Evolutionary conservation across 53 echinoderm and acorn worm genomes (phyloP).

Genomic region (Paracentrotus lividus): DNA sequence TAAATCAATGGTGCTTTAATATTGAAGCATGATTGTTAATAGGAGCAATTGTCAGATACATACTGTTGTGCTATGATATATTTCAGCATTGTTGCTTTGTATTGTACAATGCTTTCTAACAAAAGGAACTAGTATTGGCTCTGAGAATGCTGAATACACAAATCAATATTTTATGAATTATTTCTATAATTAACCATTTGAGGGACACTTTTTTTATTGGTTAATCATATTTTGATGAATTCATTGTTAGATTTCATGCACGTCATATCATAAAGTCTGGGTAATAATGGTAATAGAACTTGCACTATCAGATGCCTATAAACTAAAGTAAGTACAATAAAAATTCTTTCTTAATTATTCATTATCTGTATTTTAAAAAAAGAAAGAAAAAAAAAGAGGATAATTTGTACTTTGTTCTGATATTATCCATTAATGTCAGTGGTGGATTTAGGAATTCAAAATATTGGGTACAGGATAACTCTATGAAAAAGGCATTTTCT

Average conservation of each 20-base stretch:
- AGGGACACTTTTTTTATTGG: neutral
- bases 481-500: too few species aligned
- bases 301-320: neutral
- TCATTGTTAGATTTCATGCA: neutral
- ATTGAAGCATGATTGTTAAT: neutral
- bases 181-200: neutral
- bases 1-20: neutral
- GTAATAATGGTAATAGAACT: too few species aligned
- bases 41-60: neutral
- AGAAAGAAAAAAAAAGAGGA: too few species aligned
- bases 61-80: neutral
- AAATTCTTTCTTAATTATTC: neutral
- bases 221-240: neutral
- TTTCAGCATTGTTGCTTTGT: neutral
- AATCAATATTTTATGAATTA: constrained; percentile 3
- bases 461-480: too few species aligned
- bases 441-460: too few species aligned
- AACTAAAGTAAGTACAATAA: neutral
- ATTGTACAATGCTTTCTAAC: neutral
- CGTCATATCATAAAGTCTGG: too few species aligned
- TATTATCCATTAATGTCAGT: too few species aligned
- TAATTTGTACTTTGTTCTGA: too few species aligned
- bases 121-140: neutral
- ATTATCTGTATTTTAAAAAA: too few species aligned
- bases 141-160: neutral